Percentiles rank a stretch among this genome's conserved stretches.
phyloP scores from a whole-genome alignment of 2,797 vertebrate genomes.

The Poeciliopsis presidionis region DNA sequence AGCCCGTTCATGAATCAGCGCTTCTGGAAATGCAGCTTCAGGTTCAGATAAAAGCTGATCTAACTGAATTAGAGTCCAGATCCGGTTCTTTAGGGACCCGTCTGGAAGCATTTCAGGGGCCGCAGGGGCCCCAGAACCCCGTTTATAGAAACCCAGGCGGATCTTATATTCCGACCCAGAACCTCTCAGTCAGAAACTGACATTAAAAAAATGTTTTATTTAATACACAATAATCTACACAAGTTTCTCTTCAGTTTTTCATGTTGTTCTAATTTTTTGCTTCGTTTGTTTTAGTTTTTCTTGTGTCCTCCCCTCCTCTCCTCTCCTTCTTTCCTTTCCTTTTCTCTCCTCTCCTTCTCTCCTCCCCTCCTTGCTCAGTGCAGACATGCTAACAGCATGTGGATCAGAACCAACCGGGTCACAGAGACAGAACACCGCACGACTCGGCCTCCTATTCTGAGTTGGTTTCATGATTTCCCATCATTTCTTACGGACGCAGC shows the following conservation, averaged over 20 bases:
- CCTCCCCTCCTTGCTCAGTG: background rate
- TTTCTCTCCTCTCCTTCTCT: background rate
- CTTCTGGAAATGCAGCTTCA: conserved; percentile 29
- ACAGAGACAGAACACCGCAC: background rate
- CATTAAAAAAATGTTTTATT: too few relatives aligned
- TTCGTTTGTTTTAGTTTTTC: background rate
- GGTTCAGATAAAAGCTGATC: conserved; percentile 19
- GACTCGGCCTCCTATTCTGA: conserved; percentile 15
- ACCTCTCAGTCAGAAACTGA: too few relatives aligned
- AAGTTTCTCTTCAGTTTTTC: background rate
- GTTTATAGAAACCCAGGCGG: conserved; percentile 28
- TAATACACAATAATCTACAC: background rate
- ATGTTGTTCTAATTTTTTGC: background rate
- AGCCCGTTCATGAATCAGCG: conserved; percentile 19
- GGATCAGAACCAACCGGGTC: background rate
- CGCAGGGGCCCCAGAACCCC: conserved; percentile 20
- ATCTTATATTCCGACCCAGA: too few relatives aligned
- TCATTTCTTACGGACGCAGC: conserved; percentile 37
- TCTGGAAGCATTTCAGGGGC: conserved; percentile 27
- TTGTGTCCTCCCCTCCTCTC: too few relatives aligned
- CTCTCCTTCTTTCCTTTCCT: background rate
- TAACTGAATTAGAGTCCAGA: conserved; percentile 38
- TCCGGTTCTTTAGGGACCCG: conserved; percentile 29
- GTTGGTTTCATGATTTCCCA: conserved; percentile 22
- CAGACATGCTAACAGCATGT: background rate